Evolutionary conservation across 1,140 invertebrate genomes (phyloP), one percentile per base, ranked within the genome.

Genomic region (Leptestheria dahalacensis): DNA sequence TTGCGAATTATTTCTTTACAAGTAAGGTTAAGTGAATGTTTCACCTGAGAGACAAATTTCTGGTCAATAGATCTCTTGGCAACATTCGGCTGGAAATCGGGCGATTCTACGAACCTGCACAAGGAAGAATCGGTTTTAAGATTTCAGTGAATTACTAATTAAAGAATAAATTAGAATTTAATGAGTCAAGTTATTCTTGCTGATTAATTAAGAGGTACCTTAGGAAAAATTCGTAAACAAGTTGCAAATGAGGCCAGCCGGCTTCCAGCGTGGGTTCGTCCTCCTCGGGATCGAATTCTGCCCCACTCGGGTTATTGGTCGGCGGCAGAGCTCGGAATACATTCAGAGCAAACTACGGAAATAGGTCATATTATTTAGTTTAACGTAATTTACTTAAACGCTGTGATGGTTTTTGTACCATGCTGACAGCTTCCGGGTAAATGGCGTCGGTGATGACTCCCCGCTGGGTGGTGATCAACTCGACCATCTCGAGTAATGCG

Each of bases 201-300:
- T n/a, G n/a, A 41, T 41, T 6, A 41, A 41, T 41, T 6, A 41
- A 15, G 6, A 9, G 23, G 58, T 63, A 73, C 65, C 85, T 78
- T 57, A 93, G 77, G 73, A 91, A 92, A 69, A 92, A 82, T 71
- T 93, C 89, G 71, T 93, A 93, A 50, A 92, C 88, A 62, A 92
- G 78, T 73, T 97, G 93, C 62, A 99, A 75, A 74, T 99, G 97
- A 2, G 97, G 96, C 97, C 97, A 99, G 15, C 94, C 89, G 3
- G 95, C 94, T 74, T 99, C 97, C 64, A 99, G 71, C 12, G 92
- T 97, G 4, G 97, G 97, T 71, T 99, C 97, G 77, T 99, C 97
- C 72, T 99, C 97, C 72, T 99, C 97, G 1, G 96, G 96, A 74
- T 99, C 97, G 75, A 97, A 99, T 74, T 99, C 97, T 3, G 92